These are phyloP conservation scores for Neodiprion fabricii DNA, from an alignment of 1,140 invertebrate species.

Conservation along the genomic window DNA sequence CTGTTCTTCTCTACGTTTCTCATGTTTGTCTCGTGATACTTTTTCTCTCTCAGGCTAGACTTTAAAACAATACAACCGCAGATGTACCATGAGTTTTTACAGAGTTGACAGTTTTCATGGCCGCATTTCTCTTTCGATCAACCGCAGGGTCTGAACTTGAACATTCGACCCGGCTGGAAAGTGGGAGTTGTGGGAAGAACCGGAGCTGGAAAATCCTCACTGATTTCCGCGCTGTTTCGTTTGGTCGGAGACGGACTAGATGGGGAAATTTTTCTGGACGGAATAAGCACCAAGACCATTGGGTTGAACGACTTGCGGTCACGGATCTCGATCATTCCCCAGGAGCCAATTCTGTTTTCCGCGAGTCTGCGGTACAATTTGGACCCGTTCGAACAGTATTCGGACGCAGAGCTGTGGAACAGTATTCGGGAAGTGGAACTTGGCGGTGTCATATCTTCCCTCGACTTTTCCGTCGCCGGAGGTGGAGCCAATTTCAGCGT, in stretches of 20 bases:
- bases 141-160: too few relatives aligned
- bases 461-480: slow-evolving; percentile 72
- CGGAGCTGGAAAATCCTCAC: too few relatives aligned
- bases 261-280: slow-evolving; percentile 70
- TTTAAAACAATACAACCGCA: too few relatives aligned
- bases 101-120: slow-evolving; percentile 56
- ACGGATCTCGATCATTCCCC: slow-evolving; percentile 85
- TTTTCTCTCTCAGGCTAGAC: too few relatives aligned
- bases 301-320: slow-evolving; percentile 74
- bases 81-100: too few relatives aligned
- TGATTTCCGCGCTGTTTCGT: too few relatives aligned
- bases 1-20: too few relatives aligned
- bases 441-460: slow-evolving; percentile 52
- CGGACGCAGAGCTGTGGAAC: slow-evolving; percentile 68
- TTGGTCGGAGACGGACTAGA: slow-evolving; percentile 22
- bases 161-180: slow-evolving; percentile 34
- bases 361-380: too few relatives aligned
- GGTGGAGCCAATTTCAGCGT: slow-evolving; percentile 78
- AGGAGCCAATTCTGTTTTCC: slow-evolving; percentile 70
- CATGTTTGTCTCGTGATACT: too few relatives aligned
- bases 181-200: slow-evolving; percentile 40
- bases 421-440: slow-evolving; percentile 64
- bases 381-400: too few relatives aligned
- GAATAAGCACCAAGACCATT: slow-evolving; percentile 67
- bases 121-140: slow-evolving; percentile 41